Conservation (phyloP, 2,113 vertebrate genomes). For the Crocuta crocuta region DNA sequence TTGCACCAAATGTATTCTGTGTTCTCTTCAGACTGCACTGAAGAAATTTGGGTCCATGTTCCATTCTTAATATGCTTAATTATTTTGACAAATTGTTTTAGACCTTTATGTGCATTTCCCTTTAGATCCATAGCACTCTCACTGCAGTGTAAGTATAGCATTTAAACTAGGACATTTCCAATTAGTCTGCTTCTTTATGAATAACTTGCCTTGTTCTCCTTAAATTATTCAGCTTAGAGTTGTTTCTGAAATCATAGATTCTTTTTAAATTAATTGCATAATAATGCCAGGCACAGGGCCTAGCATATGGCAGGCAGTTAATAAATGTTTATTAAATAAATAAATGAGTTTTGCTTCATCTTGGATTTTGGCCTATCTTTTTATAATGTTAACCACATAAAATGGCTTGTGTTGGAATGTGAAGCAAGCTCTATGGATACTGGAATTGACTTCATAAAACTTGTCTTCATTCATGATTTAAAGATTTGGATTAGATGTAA, state of each 20-base stretch:
- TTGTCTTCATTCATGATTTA: background rate
- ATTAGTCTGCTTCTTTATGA: background rate
- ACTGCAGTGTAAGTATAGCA: background rate
- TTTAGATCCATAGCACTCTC: background rate
- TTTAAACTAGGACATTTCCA: conserved; percentile 15
- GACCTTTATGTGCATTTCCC: background rate
- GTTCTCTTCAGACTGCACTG: background rate
- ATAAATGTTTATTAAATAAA: conserved; percentile 48
- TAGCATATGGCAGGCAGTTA: conserved; percentile 17
- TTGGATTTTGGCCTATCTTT: background rate
- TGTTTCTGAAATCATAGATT: conserved; percentile 22
- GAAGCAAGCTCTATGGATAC: background rate
- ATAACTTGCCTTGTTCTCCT: conserved; percentile 22
- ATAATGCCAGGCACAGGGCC: background rate
- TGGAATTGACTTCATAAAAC: background rate
- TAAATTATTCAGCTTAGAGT: conserved; percentile 50
- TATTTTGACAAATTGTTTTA: conserved; percentile 41
- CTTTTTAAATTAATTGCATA: conserved; percentile 61
- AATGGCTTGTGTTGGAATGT: background rate
- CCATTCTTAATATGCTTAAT: conserved; percentile 31
- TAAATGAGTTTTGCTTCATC: conserved; percentile 25
- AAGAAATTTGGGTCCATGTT: background rate
- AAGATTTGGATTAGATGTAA: background rate
- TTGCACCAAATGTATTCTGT: background rate
- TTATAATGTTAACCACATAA: conserved; percentile 28